These are phyloP conservation scores for Hetaerina titia DNA, from an alignment of 2,888 invertebrate species.

Conservation along the genomic window DNA sequence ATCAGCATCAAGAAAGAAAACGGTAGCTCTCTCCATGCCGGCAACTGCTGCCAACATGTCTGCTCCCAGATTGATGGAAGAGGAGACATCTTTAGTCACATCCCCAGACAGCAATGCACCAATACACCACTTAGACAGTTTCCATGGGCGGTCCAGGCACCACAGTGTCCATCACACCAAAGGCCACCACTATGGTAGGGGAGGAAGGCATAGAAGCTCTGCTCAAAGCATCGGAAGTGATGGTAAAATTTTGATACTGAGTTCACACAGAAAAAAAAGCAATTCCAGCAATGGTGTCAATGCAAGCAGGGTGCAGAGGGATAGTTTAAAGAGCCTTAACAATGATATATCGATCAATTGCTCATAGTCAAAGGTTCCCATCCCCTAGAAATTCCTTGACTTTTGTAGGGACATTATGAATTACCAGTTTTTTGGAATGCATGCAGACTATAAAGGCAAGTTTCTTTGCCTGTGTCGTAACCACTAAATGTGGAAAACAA, in stretches of 20 bases:
- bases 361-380: background rate
- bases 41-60: background rate
- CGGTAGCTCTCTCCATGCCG: background rate
- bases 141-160: background rate
- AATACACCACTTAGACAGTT: background rate
- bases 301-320: background rate
- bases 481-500: background rate
- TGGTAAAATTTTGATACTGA: slow-evolving; percentile 32
- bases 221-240: background rate
- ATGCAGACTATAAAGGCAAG: too few relatives aligned
- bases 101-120: background rate
- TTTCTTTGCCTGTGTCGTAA: background rate
- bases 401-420: background rate
- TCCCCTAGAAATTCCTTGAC: too few relatives aligned
- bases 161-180: background rate
- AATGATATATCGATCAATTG: background rate
- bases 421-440: too few relatives aligned
- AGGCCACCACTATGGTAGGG: background rate
- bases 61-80: background rate
- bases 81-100: background rate
- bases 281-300: slow-evolving; percentile 12
- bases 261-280: slow-evolving; percentile 21
- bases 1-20: slow-evolving; percentile 25
- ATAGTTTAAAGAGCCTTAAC: background rate
- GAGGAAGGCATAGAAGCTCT: background rate